Percentiles rank a stretch among this genome's conserved stretches.
phyloP scores from a whole-genome alignment of 2,113 vertebrate genomes.

The Capricornis sumatraensis region DNA sequence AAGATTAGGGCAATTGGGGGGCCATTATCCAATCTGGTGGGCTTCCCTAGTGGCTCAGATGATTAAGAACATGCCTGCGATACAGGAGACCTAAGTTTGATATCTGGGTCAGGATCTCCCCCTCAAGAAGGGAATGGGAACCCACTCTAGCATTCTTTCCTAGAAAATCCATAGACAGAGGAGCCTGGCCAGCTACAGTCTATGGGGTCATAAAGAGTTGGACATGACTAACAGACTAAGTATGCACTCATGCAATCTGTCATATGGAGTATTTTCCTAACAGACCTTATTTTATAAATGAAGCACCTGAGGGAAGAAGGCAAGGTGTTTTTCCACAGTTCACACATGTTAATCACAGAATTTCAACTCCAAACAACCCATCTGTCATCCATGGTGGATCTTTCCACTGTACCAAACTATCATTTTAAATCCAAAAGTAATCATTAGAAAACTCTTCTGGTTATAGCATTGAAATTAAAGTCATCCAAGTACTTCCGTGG shows the following conservation, averaged over 20 bases:
- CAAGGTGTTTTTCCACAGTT: fast-evolving
- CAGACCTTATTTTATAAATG: background rate
- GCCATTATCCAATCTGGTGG: background rate
- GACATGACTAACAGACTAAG: background rate
- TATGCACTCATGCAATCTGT: background rate
- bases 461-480: background rate
- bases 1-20: background rate
- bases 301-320: background rate
- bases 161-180: background rate
- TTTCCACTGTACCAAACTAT: background rate
- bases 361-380: background rate
- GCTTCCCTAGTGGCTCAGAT: background rate
- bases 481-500: background rate
- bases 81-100: background rate
- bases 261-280: background rate
- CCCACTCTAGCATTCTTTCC: background rate
- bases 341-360: background rate
- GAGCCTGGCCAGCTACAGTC: background rate
- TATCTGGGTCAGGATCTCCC: background rate
- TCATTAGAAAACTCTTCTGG: background rate
- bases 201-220: background rate
- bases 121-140: background rate
- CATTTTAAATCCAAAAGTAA: background rate
- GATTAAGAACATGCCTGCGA: background rate
- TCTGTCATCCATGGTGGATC: background rate